These are phyloP conservation scores for Lanius collurio DNA, from an alignment of 2,113 vertebrate species.

Conservation along the genomic window DNA sequence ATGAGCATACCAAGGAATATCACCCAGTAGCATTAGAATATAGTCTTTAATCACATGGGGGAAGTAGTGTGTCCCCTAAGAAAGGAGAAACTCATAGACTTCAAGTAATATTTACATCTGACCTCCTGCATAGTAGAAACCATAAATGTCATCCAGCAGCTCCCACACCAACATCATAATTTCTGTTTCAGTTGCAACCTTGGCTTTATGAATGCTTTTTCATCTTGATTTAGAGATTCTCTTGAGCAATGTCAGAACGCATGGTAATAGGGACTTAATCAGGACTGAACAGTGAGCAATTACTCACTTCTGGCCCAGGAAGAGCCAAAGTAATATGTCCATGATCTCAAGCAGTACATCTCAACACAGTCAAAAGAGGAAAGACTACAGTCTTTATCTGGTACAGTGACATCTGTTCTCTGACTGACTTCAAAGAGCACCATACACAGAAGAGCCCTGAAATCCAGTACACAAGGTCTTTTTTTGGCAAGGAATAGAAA, in stretches of 20 bases:
- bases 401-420: not conserved
- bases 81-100: not conserved
- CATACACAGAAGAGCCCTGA: not conserved
- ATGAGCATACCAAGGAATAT: not conserved
- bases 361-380: not conserved
- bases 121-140: not conserved
- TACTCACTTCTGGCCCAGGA: not conserved
- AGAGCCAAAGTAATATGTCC: not conserved
- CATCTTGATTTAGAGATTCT: not conserved
- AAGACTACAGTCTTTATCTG: not conserved
- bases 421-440: not conserved
- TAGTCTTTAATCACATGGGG: not conserved
- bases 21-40: not conserved
- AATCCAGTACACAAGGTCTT: not conserved
- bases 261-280: not conserved
- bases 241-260: not conserved
- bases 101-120: not conserved
- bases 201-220: not conserved
- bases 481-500: not conserved
- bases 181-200: not conserved
- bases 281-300: not conserved
- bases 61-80: not conserved
- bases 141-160: not conserved
- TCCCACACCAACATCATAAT: not conserved
- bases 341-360: not conserved